phyloP scores from a whole-genome alignment of 1,140 invertebrate species.

The Heterodera carotae region DNA sequence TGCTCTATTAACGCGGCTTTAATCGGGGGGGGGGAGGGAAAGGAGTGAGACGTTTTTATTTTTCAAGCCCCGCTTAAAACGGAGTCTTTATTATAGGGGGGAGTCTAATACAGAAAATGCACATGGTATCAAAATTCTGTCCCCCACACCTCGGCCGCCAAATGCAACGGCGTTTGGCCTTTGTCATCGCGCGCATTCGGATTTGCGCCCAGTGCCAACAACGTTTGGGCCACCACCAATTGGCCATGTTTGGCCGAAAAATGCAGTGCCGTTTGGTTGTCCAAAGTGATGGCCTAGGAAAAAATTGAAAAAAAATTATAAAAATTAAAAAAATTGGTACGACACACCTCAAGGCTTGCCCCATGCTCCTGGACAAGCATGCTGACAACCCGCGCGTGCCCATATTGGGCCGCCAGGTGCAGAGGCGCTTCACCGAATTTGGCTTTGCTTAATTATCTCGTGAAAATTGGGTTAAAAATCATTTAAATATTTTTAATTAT shows the following conservation, averaged over 20 bases:
- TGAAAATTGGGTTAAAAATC: too few species aligned
- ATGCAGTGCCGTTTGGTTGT: constrained; percentile 72
- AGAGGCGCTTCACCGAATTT: constrained; percentile 79
- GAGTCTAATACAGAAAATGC: too few species aligned
- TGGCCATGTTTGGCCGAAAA: constrained; percentile 84
- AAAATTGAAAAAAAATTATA: constrained; percentile 73
- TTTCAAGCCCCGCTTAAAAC: too few species aligned
- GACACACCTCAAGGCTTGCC: constrained; percentile 82
- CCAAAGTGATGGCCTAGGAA: constrained; percentile 88
- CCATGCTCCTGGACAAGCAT: constrained; percentile 80
- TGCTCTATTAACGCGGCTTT: too few species aligned
- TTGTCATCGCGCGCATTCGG: constrained; percentile 82
- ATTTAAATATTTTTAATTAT: too few species aligned
- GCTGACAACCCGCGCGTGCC: constrained; percentile 71
- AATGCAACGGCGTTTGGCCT: constrained; percentile 71
- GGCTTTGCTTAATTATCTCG: constrained; percentile 69
- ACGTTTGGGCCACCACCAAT: constrained; percentile 86
- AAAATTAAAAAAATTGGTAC: not conserved
- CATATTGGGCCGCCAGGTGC: constrained; percentile 84
- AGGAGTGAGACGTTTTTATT: too few species aligned
- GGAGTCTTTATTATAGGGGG: too few species aligned
- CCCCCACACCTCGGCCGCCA: constrained; percentile 94
- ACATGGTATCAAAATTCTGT: too few species aligned
- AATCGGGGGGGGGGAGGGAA: too few species aligned
- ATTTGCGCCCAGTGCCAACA: constrained; percentile 92